phyloP scores from a whole-genome alignment of 2,113 vertebrate genomes.

The Calypte anna region DNA sequence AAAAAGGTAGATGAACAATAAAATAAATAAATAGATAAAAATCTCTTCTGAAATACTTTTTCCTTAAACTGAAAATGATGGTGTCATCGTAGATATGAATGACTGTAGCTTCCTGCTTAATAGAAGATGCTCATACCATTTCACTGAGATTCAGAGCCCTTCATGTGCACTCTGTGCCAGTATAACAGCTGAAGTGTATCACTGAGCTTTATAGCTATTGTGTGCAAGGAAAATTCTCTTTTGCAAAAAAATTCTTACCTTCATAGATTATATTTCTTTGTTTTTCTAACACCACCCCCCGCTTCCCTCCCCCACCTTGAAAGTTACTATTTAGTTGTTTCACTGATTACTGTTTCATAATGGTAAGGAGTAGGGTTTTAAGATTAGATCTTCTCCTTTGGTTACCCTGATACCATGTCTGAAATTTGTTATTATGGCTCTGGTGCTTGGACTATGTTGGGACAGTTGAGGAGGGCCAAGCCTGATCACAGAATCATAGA shows the following conservation, averaged over 20 bases:
- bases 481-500: background rate
- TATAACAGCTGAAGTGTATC: background rate
- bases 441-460: background rate
- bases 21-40: background rate
- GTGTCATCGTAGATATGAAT: background rate
- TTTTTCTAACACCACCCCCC: background rate
- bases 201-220: background rate
- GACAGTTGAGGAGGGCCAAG: background rate
- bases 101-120: background rate
- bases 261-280: background rate
- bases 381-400: background rate
- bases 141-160: background rate
- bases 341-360: background rate
- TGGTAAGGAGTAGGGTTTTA: background rate
- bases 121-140: background rate
- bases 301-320: background rate
- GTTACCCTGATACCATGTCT: background rate
- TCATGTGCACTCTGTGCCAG: background rate
- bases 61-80: background rate
- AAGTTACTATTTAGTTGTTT: background rate
- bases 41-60: background rate
- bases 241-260: fast-evolving
- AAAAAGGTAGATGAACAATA: background rate
- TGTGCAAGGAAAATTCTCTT: background rate
- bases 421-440: background rate